Conservation (phyloP, 2,888 invertebrate genomes). For the Candidula unifasciata region DNA sequence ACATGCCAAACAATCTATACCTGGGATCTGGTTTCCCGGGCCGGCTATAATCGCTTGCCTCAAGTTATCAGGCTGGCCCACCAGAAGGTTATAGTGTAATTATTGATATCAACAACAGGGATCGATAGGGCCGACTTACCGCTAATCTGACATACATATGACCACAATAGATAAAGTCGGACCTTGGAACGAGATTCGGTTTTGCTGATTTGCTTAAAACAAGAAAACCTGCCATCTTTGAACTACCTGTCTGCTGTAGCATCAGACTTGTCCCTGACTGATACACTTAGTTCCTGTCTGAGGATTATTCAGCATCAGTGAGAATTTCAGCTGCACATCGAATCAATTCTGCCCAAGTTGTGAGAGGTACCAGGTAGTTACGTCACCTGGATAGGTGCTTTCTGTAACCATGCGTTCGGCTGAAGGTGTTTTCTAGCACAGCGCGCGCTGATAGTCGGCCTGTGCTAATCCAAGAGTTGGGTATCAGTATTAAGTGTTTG, state of each 20-base stretch:
- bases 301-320: constrained; percentile 22
- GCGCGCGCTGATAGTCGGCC: too few species aligned
- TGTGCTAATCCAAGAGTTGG: too few species aligned
- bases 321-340: constrained; percentile 3
- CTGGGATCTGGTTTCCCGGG: too few species aligned
- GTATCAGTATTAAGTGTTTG: too few species aligned
- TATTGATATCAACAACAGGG: background rate
- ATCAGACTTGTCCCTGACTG: background rate
- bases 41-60: too few species aligned
- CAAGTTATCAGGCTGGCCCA: background rate
- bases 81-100: constrained; percentile 10
- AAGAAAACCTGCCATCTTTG: background rate
- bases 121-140: constrained; percentile 6
- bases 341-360: constrained; percentile 35
- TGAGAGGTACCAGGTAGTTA: constrained; percentile 17
- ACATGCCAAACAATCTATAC: too few species aligned
- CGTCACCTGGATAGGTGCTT: background rate
- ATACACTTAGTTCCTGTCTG: background rate
- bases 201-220: background rate
- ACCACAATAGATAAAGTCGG: background rate
- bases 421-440: background rate
- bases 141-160: background rate
- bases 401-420: too few species aligned
- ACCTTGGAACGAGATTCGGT: background rate
- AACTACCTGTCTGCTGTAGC: background rate